Evolutionary conservation across 2,888 invertebrate genomes (phyloP), one percentile per base, ranked within the genome.

Genomic region (Hermodice carunculata): DNA sequence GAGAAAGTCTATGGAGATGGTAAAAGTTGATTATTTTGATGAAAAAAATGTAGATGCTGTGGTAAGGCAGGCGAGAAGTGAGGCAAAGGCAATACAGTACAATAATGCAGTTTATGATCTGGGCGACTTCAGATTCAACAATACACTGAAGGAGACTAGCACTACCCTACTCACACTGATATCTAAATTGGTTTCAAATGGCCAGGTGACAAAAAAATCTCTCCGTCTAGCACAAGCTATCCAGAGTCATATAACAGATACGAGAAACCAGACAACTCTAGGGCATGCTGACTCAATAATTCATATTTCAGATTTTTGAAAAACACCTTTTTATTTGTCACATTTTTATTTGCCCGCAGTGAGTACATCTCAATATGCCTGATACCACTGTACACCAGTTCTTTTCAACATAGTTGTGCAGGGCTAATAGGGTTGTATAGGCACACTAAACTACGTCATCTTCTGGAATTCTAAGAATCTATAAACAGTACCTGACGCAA

Each of bases 181-280:
- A 8, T 28, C 48, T 29, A 8, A 5, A 19, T 26, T 59, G 8
- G 59, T 59, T 17, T 59, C 34, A 8, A n/a, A 22, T 42, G 59
- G 49, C 26, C 6, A 11, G 6, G 31, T 46, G 5, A 59, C 59
- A 11, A 29, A 49, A 24, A 29, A 46, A 26, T 46, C 59, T 31
- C 22, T 59, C 17, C 46, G 59, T 34, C 17, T 61, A 2, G 14
- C 49, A 19, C 60, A 51, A 37, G 26, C 42, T 32, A 53, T 61
- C 3, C 53, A 61, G 43, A 19, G 14, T 5, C 53, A 32, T 8
- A 53, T 61, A 3, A 61, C 42, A 6, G 40, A 61, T 17, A 28
- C 28, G 2, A 29, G 26, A 40, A 53, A 53, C 28, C 61, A 61
- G 43, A 53, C 53, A 22, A 61, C 61, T 19, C 53, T 61, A 17